These are phyloP conservation scores for Pemphigus obesinymphae DNA, from an alignment of 1,140 invertebrate genomes.

Conservation along the genomic window DNA sequence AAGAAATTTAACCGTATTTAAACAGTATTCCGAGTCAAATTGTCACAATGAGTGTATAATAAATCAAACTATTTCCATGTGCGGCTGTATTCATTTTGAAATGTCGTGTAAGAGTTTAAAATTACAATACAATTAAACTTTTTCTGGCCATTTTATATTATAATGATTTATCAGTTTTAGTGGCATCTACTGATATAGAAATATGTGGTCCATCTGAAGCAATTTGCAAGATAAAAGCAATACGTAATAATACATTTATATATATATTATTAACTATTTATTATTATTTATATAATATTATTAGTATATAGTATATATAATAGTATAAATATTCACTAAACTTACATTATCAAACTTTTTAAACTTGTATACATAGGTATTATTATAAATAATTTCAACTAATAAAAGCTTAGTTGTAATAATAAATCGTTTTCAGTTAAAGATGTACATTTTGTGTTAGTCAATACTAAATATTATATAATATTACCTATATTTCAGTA, in stretches of 20 bases:
- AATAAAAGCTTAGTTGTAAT: no score
- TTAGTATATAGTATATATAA: no score
- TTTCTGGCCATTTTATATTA: not conserved
- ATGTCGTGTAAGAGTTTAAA: not conserved
- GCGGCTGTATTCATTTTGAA: not conserved
- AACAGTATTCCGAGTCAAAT: not conserved
- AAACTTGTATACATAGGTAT: no score
- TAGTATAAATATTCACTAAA: no score
- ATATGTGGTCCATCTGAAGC: not conserved
- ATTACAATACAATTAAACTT: not conserved
- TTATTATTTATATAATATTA: not conserved
- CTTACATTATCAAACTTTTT: no score
- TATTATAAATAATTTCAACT: no score
- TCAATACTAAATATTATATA: no score
- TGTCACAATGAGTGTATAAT: not conserved
- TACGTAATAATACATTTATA: not conserved
- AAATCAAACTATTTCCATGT: constrained; percentile 5
- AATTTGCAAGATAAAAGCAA: not conserved
- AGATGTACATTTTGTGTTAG: no score
- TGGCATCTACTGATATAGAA: not conserved
- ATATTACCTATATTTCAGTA: no score
- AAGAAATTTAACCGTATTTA: constrained; percentile 2
- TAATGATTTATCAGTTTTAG: not conserved
- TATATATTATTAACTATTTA: not conserved
- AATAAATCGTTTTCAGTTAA: no score